A percentile compares a stretch with the other conserved stretches of the same genome.
Evolutionary conservation across 2,113 vertebrate genomes (phyloP).

Genomic region (Eptesicus fuscus): DNA sequence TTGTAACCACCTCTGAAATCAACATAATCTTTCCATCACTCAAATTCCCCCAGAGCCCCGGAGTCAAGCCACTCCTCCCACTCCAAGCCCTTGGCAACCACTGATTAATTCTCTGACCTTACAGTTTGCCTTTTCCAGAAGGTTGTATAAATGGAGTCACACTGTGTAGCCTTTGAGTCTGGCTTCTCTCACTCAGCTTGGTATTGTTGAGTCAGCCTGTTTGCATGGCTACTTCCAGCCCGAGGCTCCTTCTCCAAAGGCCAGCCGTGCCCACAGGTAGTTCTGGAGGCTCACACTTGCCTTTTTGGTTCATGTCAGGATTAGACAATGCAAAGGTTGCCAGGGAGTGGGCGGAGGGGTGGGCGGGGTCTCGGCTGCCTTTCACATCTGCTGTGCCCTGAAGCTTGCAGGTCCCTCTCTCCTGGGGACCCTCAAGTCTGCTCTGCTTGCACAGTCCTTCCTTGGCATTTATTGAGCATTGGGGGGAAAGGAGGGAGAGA

Average conservation of each 20-base stretch:
- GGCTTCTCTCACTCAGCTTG: background rate
- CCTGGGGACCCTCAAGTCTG: background rate
- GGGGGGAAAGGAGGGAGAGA: background rate
- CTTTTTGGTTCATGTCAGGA: background rate
- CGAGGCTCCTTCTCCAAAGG: background rate
- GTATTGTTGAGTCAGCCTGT: background rate
- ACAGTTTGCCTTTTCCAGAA: background rate
- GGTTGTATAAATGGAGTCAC: background rate
- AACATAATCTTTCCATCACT: background rate
- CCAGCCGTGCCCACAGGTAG: background rate
- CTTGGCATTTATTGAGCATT: too few relatives aligned
- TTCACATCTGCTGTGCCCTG: too few relatives aligned
- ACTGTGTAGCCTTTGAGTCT: background rate
- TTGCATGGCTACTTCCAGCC: background rate
- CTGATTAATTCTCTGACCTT: background rate
- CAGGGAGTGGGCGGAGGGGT: background rate
- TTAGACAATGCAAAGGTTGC: background rate
- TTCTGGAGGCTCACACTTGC: background rate
- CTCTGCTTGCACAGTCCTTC: fast-evolving
- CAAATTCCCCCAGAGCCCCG: background rate
- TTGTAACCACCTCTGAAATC: background rate
- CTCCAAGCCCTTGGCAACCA: background rate
- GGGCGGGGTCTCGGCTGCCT: background rate
- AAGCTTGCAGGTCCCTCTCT: background rate
- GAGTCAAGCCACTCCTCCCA: background rate